A percentile compares a stretch with the other conserved stretches of the same genome.
phyloP scores from a whole-genome alignment of 2,888 invertebrate species.

The Argyra leucocephala region DNA sequence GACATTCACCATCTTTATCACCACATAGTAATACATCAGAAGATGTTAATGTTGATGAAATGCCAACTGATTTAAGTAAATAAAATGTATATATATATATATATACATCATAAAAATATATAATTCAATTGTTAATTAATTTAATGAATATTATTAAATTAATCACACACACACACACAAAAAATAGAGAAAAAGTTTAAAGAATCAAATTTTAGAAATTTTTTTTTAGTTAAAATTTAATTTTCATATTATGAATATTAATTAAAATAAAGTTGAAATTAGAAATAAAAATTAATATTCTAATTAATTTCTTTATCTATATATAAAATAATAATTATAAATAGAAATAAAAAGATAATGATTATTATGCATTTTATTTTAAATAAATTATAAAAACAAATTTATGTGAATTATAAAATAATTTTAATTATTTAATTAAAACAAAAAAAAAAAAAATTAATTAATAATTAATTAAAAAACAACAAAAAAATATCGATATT shows the following conservation, averaged over 20 bases:
- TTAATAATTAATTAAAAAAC: too few species aligned
- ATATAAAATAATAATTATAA: not conserved
- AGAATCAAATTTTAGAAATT: not conserved
- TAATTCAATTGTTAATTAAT: too few species aligned
- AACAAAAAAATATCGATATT: too few species aligned
- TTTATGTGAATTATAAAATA: too few species aligned
- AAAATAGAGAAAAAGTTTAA: too few species aligned
- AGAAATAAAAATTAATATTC: not conserved
- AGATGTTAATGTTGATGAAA: conserved; percentile 23
- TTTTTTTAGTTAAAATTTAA: too few species aligned
- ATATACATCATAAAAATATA: not conserved
- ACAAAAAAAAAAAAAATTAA: too few species aligned
- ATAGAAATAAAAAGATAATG: not conserved
- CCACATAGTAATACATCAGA: conserved; percentile 15
- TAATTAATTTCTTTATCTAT: too few species aligned
- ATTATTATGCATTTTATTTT: not conserved
- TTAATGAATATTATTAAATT: too few species aligned
- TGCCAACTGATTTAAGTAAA: conserved; percentile 26
- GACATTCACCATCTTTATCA: not conserved
- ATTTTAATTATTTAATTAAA: too few species aligned
- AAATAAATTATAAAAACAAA: not conserved
- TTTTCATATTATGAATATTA: not conserved
- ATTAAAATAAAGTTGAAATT: not conserved
- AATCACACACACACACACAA: too few species aligned
- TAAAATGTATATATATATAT: conserved; percentile 12